A percentile compares a stretch with the other conserved stretches of the same genome.
Evolutionary conservation across 2,888 invertebrate genomes (phyloP).

Genomic region (Halocaridina rubra): DNA sequence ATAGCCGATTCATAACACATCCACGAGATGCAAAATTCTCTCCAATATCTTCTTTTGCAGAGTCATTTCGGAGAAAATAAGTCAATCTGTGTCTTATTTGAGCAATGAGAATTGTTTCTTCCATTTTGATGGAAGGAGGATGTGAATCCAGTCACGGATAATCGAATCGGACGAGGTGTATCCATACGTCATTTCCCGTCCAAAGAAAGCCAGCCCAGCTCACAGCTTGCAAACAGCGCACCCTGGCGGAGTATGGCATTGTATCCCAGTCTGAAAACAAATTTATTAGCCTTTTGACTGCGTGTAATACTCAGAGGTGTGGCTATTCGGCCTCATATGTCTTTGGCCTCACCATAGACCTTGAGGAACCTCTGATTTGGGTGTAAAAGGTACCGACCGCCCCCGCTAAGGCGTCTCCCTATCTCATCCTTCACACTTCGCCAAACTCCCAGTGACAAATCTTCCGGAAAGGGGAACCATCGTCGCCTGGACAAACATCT

Average conservation of each 20-base stretch:
- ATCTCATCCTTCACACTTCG: not conserved
- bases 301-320: conserved; percentile 57
- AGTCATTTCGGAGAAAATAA: too few relatives aligned
- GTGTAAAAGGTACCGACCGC: conserved; percentile 15
- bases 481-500: too few relatives aligned
- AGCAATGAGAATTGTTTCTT: too few relatives aligned
- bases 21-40: too few relatives aligned
- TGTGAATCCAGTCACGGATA: conserved; percentile 10
- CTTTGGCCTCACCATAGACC: conserved; percentile 31
- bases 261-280: conserved; percentile 58
- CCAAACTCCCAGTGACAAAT: not conserved
- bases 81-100: too few relatives aligned
- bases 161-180: conserved; percentile 53
- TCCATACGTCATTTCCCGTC: conserved; percentile 54
- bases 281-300: conserved; percentile 60
- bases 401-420: conserved; percentile 4
- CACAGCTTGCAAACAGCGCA: conserved; percentile 58
- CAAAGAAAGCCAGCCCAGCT: conserved; percentile 49
- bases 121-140: too few relatives aligned
- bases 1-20: not conserved
- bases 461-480: not conserved
- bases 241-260: conserved; percentile 42
- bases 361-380: conserved; percentile 35
- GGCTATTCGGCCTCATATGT: conserved; percentile 45
- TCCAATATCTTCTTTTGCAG: too few relatives aligned